Conservation (phyloP, 1,140 invertebrate species). For the Lerema accius region DNA sequence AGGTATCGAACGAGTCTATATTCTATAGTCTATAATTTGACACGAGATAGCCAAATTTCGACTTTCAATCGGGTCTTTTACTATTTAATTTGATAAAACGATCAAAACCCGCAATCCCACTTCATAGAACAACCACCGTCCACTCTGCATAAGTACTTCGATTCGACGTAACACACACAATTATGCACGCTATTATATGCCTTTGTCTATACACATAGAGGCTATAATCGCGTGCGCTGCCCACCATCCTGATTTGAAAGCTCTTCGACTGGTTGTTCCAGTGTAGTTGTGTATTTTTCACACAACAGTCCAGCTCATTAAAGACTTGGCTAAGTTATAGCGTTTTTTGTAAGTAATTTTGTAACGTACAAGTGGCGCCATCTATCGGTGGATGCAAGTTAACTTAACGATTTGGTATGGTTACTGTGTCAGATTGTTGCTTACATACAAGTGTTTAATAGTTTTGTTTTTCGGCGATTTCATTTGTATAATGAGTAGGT, state of each 20-base stretch:
- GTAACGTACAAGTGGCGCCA: constrained; percentile 14
- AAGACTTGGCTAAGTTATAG: constrained; percentile 11
- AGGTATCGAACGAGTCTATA: no score
- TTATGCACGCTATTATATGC: constrained; percentile 20
- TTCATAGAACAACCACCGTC: constrained; percentile 32
- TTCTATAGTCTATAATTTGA: no score
- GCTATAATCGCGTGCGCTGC: constrained; percentile 8
- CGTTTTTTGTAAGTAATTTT: constrained; percentile 10
- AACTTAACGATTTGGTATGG: no score
- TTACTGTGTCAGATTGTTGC: no score
- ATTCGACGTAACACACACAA: constrained; percentile 14
- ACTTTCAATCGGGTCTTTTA: no score
- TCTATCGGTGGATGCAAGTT: neutral
- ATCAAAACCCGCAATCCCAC: constrained; percentile 9
- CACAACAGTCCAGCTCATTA: constrained; percentile 27
- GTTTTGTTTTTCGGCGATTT: no score
- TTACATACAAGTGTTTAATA: no score
- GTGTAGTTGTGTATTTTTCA: constrained; percentile 27
- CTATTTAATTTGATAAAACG: neutral
- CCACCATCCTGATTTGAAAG: constrained; percentile 9
- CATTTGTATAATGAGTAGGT: no score
- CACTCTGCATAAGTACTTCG: constrained; percentile 28
- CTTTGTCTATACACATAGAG: neutral
- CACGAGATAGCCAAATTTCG: no score
- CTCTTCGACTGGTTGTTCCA: constrained; percentile 15